Percentiles rank a stretch among this genome's conserved stretches.
Evolutionary conservation across 1,140 invertebrate genomes (phyloP).

Genomic region (Drosophila ercepeae): DNA sequence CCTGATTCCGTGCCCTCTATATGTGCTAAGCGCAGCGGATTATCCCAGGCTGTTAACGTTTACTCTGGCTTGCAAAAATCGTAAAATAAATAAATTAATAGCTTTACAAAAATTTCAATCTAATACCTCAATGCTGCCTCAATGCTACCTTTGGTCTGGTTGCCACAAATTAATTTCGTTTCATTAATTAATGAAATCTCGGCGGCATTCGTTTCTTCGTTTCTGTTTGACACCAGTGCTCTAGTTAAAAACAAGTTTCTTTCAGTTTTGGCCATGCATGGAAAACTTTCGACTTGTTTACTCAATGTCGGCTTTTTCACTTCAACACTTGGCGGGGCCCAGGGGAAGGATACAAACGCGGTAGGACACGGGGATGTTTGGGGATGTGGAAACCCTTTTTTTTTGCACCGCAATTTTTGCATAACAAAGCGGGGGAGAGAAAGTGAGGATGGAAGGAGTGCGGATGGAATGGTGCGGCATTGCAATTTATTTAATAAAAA

Average conservation of each 20-base stretch:
- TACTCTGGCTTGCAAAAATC: no score
- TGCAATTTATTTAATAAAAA: slow-evolving; percentile 80
- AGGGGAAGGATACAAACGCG: slow-evolving; percentile 20
- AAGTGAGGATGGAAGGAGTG: background rate
- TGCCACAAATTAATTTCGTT: slow-evolving; percentile 26
- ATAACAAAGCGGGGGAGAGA: slow-evolving; percentile 55
- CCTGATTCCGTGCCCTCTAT: background rate
- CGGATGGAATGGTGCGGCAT: slow-evolving; percentile 28
- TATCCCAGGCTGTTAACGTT: slow-evolving; percentile 8
- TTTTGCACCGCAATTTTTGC: slow-evolving; percentile 44
- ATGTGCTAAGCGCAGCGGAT: slow-evolving; percentile 40
- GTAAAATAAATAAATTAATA: no score
- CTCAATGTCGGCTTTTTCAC: slow-evolving; percentile 37
- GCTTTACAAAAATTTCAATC: no score
- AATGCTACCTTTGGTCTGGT: no score
- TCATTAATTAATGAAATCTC: slow-evolving; percentile 46
- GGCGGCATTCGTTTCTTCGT: background rate
- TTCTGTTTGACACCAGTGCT: slow-evolving; percentile 16
- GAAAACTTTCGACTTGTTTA: slow-evolving; percentile 61
- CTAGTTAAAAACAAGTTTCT: slow-evolving; percentile 38
- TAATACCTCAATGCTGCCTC: no score
- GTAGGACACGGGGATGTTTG: slow-evolving; percentile 6
- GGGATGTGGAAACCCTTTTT: slow-evolving; percentile 36
- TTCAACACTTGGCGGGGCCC: slow-evolving; percentile 46
- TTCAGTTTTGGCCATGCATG: slow-evolving; percentile 42